Percentiles rank a stretch among this genome's conserved stretches.
Conservation (phyloP, 2,113 vertebrate species). For the Pantherophis guttatus region DNA sequence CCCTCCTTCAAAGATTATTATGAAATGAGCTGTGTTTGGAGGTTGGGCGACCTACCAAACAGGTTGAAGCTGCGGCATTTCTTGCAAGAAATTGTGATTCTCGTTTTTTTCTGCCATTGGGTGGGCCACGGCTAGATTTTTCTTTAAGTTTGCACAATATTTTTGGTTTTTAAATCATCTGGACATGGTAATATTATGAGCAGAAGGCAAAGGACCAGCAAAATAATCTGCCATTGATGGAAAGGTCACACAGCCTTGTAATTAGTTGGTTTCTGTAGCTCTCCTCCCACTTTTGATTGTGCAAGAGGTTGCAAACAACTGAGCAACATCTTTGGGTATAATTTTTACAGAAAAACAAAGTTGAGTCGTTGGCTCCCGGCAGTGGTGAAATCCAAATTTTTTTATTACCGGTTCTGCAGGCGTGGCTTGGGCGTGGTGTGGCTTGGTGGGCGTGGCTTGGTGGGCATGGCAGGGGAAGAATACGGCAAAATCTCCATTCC, state of each 20-base stretch:
- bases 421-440: too few species aligned
- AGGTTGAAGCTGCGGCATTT: neutral
- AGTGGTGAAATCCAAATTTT: too few species aligned
- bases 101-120: neutral
- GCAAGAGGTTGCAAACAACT: neutral
- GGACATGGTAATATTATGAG: neutral
- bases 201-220: neutral
- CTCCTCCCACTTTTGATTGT: neutral
- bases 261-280: neutral
- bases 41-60: neutral
- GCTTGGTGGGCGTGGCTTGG: too few species aligned
- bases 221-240: neutral
- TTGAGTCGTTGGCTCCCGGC: neutral
- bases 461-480: too few species aligned
- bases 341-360: neutral
- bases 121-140: neutral
- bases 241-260: neutral
- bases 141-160: neutral
- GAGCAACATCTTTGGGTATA: neutral
- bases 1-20: neutral
- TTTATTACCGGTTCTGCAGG: too few species aligned
- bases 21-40: neutral
- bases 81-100: neutral
- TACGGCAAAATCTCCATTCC: too few species aligned
- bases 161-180: neutral